Percentiles rank a stretch among this genome's conserved stretches.
Conservation (phyloP, 2,888 invertebrate genomes). For the Acanthoscelides obtectus region DNA sequence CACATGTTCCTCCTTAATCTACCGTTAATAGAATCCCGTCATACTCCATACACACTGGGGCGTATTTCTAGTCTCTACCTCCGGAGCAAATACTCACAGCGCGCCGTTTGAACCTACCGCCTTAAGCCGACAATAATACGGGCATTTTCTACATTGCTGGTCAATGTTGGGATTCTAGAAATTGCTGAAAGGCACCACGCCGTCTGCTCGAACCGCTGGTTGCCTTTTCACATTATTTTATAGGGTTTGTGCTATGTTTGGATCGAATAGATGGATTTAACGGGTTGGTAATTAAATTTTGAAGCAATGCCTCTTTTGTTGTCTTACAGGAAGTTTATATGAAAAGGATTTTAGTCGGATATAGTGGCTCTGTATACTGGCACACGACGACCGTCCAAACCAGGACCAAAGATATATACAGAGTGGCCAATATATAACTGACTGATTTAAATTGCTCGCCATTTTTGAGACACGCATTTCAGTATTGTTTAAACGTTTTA, state of each 20-base stretch:
- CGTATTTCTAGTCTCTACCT: background rate
- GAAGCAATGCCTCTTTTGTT: background rate
- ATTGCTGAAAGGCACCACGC: conserved; percentile 19
- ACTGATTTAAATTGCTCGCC: too few relatives aligned
- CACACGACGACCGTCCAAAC: background rate
- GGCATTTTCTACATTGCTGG: conserved; percentile 38
- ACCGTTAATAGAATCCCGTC: background rate
- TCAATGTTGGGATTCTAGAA: conserved; percentile 24
- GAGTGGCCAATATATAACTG: too few relatives aligned
- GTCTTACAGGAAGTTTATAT: background rate
- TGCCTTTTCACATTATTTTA: background rate
- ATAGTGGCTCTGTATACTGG: background rate
- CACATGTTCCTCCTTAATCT: background rate
- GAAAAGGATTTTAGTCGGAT: background rate
- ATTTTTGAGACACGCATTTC: too few relatives aligned
- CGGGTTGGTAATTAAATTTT: background rate
- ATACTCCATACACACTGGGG: background rate
- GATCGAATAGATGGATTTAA: background rate
- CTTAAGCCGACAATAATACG: conserved; percentile 32
- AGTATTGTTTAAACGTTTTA: too few relatives aligned
- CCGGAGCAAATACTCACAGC: too few relatives aligned
- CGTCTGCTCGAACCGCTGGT: conserved; percentile 9
- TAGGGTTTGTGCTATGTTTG: background rate
- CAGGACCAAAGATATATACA: too few relatives aligned
- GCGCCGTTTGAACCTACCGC: conserved; percentile 9